phyloP scores from a whole-genome alignment of 2,113 vertebrate genomes.

The Misgurnus anguillicaudatus region DNA sequence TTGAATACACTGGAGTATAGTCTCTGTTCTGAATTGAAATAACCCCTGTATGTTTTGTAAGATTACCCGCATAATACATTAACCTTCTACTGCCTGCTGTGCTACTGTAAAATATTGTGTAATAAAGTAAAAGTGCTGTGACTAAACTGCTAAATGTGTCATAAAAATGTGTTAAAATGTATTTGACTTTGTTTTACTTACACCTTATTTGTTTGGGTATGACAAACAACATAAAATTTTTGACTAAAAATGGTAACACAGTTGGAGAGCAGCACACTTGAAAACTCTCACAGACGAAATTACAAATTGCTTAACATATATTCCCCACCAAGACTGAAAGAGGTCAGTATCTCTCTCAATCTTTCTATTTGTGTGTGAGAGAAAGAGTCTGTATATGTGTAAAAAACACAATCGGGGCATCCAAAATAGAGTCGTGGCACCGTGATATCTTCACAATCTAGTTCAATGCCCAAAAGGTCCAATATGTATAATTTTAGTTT shows the following conservation, averaged over 20 bases:
- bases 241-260: neutral
- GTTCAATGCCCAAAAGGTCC: constrained; percentile 10
- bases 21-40: too few relatives aligned
- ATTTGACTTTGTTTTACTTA: neutral
- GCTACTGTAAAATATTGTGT: neutral
- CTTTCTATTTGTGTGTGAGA: neutral
- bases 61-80: too few relatives aligned
- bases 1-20: too few relatives aligned
- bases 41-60: too few relatives aligned
- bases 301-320: neutral
- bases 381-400: neutral
- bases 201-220: neutral
- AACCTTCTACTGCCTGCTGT: neutral
- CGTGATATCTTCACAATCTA: constrained; percentile 16
- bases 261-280: neutral
- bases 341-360: constrained; percentile 13
- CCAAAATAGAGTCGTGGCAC: constrained; percentile 25
- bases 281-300: neutral
- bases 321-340: constrained; percentile 37
- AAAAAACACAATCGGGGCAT: constrained; percentile 36
- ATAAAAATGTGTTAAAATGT: neutral
- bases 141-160: neutral
- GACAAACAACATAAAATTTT: neutral
- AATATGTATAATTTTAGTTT: constrained; percentile 15
- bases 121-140: neutral